Percentiles rank a stretch among this genome's conserved stretches.
phyloP scores from a whole-genome alignment of 2,797 vertebrate species.

The Acanthornis magna region DNA sequence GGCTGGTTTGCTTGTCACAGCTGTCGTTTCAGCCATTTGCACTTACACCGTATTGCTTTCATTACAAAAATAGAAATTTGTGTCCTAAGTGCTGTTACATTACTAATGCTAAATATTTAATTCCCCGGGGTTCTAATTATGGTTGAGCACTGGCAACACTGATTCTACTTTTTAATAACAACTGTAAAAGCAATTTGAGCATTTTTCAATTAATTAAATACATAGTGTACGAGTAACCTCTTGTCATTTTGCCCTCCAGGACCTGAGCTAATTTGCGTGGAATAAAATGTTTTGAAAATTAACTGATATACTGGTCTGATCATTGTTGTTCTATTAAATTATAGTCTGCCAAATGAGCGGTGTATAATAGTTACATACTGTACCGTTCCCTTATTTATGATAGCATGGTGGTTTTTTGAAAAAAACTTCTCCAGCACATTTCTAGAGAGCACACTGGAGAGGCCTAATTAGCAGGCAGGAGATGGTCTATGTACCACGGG shows the following conservation, averaged over 20 bases:
- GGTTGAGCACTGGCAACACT: conserved; percentile 97
- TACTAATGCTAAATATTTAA: conserved; percentile 99
- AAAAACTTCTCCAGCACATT: conserved; percentile 3
- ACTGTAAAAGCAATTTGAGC: conserved; percentile 99
- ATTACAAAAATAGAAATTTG: conserved; percentile 99
- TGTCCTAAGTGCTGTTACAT: conserved; percentile 99
- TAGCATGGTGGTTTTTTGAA: background rate
- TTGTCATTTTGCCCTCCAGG: conserved; percentile 99
- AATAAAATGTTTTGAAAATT: conserved; percentile 91
- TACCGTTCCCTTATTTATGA: conserved; percentile 20
- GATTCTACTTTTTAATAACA: conserved; percentile 98
- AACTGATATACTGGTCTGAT: conserved; percentile 76
- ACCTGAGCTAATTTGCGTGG: conserved; percentile 97
- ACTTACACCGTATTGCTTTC: conserved; percentile 93
- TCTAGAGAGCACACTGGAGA: background rate
- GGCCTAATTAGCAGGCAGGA: conserved; percentile 66
- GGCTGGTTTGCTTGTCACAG: conserved; percentile 90
- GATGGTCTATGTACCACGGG: background rate
- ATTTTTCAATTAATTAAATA: conserved; percentile 99
- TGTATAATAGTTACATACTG: conserved; percentile 56
- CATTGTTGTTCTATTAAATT: conserved; percentile 75
- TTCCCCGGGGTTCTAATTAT: conserved; percentile 99
- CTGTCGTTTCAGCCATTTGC: conserved; percentile 93
- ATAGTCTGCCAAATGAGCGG: conserved; percentile 67
- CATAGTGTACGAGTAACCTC: conserved; percentile 98